Evolutionary conservation across 2,888 invertebrate species (phyloP).

Genomic region (Pseudococcus longispinus): DNA sequence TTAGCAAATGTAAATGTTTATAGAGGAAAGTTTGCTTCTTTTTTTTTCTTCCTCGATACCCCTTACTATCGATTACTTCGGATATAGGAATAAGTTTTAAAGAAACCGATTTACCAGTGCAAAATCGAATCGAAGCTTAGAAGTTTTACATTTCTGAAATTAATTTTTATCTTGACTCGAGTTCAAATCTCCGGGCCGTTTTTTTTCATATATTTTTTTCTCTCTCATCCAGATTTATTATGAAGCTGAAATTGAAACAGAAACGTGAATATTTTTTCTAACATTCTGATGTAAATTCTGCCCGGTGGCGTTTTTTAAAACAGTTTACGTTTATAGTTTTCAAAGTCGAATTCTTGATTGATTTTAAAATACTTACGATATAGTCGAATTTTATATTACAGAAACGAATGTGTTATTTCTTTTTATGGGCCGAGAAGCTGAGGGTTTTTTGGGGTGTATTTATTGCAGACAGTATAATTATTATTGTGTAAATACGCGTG

Average conservation of each 20-base stretch:
- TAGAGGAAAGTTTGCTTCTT: not conserved
- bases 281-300: not conserved
- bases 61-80: not conserved
- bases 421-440: not conserved
- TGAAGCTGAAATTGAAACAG: not conserved
- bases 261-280: not conserved
- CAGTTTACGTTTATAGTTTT: not conserved
- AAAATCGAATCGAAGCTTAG: not conserved
- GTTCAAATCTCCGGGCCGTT: not conserved
- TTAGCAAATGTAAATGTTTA: conserved; percentile 28
- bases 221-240: not conserved
- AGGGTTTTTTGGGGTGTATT: not conserved
- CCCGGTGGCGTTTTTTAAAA: not conserved
- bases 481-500: no score
- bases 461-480: no score
- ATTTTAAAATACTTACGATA: not conserved
- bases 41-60: not conserved
- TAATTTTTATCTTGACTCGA: conserved; percentile 1
- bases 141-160: conserved; percentile 15
- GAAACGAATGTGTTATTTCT: not conserved
- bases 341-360: not conserved
- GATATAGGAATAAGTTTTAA: not conserved
- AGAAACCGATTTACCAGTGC: not conserved
- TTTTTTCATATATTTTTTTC: no score
- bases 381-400: not conserved